Conservation (phyloP, 2,888 invertebrate genomes). For the Eupithecia inturbata region DNA sequence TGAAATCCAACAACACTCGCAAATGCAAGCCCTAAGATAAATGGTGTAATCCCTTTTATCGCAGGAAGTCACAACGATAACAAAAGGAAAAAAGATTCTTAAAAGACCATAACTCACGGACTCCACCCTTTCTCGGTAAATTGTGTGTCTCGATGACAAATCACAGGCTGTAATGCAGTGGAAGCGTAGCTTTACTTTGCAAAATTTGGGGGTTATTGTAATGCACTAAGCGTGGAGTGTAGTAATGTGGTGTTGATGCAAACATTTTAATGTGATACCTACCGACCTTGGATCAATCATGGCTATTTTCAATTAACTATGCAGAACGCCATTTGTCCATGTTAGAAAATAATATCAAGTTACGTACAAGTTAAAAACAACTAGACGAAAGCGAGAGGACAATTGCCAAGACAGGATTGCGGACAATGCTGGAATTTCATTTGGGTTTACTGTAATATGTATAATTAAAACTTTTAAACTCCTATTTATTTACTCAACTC, state of each 20-base stretch:
- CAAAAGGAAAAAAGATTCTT: constrained; percentile 74
- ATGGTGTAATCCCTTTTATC: constrained; percentile 77
- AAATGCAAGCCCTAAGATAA: constrained; percentile 59
- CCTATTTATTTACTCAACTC: no score
- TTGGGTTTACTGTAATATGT: not conserved
- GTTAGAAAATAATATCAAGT: not conserved
- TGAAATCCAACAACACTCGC: constrained; percentile 35
- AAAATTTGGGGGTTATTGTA: not conserved
- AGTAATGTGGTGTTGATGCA: not conserved
- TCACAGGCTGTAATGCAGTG: constrained; percentile 16
- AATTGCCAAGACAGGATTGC: no score
- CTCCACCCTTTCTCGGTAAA: constrained; percentile 60
- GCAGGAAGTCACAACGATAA: constrained; percentile 69
- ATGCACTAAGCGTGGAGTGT: not conserved
- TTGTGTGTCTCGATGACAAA: constrained; percentile 45
- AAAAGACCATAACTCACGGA: constrained; percentile 75
- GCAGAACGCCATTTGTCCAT: not conserved
- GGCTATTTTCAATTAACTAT: no score
- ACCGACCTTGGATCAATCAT: no score
- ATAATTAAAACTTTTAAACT: no score
- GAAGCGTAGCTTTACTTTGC: not conserved
- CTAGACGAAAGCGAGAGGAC: no score
- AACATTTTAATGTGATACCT: not conserved
- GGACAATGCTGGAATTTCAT: not conserved
- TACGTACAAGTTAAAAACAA: not conserved